Base-by-base conservation (phyloP, 2,888 invertebrate genomes). In the Nomada fabriciana region DNA sequence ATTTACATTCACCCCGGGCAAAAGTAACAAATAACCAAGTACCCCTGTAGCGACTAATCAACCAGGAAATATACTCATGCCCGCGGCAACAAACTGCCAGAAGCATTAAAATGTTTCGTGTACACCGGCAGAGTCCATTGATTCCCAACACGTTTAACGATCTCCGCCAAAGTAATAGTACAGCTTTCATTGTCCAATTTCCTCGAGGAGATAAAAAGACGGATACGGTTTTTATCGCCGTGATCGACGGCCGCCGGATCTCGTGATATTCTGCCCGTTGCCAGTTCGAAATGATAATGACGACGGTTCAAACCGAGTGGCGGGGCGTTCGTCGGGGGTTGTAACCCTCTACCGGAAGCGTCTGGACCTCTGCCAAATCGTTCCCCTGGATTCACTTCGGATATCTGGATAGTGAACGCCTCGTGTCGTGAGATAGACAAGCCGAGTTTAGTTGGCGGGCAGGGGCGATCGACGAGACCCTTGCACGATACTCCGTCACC, bases 311-410 rank as follows among this genome's bases (percentile, higher is more conserved):
- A 82, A 25, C 68, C 18, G 74, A 53, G 47, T 70, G 64, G 55
- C 36, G 53, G 23, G 50, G 42, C 20, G 77, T 42, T 42, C 50
- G 0, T 0, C 0, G 5, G 23, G 15, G 18, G 50, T 25, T 15
- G 63, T 36, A 64, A 47, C 57, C 57, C 57, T 25, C 42, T n/a
- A 20, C 18, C 70, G 78, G 73, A 83, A 77, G 53, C 53, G 70
- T 60, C 76, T 86, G 86, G 86, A 85, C 18, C 65, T 10, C 11
- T 42, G 86, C 86, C 86, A 86, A 80, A 80, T 87, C 83, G 86
- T 83, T 72, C 50, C 59, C 57, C 7, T 25, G 72, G 60, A 77
- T 77, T 76, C 79, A 61, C 76, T 82, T 67, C 67, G 82, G 65
- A 68, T 82, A 79, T 79, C 67, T 65, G 76, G 64, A 63, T 59